Base-by-base conservation (phyloP, 2,888 invertebrate genomes). In the Pollenia griseotomentosa region DNA sequence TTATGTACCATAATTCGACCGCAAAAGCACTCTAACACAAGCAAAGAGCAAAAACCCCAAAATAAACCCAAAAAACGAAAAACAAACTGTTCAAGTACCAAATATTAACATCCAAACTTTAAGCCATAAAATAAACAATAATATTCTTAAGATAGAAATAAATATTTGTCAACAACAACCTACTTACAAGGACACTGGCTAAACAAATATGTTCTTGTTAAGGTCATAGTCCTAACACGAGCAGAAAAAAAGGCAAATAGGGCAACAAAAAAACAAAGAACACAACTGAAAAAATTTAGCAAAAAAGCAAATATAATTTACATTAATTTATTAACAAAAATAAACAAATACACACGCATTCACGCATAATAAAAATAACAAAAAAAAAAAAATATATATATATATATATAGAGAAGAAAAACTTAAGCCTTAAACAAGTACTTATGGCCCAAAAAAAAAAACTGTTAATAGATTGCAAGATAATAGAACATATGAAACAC, bases 121-220 rank as follows among this genome's bases (percentile, higher is more conserved):
- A 86, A 71, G 70, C 53, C 75, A 80, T 80, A 83, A 75, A 14
- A 75, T 83, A 86, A 86, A 79, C 79, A 83, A 86, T 75, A 75
- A 83, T 80, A 61, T 65, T 65, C 44, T 71, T 65, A 65, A 51
- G 75, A 71, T 65, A 66, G 40, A 80, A 83, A 80, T 81, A 86
- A 86, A 81, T 83, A 86, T 83, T 86, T 86, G 83, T 74, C 80
- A 83, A 83, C 80, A 83, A 83, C 71, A 79, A 53, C 46, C 55
- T 19, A 19, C 59, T 81, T 68, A 55, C 86, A 83, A 80, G 71
- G 75, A 53, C 71, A 73, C n/a, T 73, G 78, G 33, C 59, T 44
- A 59, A 19, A 44, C 70, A 82, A 63, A 70, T 42, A 55, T 23
- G 11, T 44, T 51, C 42, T 44, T 14, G 14, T 12, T 63, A 14